Percentiles rank a stretch among this genome's conserved stretches.
Conservation (phyloP, 92 coral and sea anemone genomes). For the Siderastrea siderea region DNA sequence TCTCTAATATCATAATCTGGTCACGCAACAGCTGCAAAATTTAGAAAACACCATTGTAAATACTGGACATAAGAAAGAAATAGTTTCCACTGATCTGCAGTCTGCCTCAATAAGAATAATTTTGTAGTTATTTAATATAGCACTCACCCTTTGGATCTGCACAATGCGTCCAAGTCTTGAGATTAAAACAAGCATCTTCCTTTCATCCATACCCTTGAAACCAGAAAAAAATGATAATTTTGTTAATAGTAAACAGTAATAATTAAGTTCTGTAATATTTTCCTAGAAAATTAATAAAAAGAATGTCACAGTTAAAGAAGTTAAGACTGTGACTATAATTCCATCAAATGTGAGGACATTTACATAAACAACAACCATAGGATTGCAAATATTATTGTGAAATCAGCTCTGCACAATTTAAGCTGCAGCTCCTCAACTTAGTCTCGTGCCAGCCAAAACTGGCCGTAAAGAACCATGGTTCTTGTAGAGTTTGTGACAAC, state of each 20-base stretch:
- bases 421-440: too few species aligned
- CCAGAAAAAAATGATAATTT: background rate
- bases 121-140: too few species aligned
- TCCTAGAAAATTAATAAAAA: too few species aligned
- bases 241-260: background rate
- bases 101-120: background rate
- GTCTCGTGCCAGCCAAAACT: too few species aligned
- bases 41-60: background rate
- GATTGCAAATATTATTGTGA: too few species aligned
- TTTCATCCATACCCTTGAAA: constrained; percentile 82
- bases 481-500: too few species aligned
- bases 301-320: background rate
- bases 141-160: constrained; percentile 83
- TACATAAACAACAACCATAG: too few species aligned
- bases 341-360: too few species aligned
- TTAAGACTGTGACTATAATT: too few species aligned
- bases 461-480: too few species aligned
- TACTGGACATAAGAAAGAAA: too few species aligned
- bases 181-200: constrained; percentile 85
- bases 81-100: background rate
- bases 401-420: too few species aligned
- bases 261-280: background rate
- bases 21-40: constrained; percentile 83
- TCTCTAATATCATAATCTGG: constrained; percentile 92
- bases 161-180: constrained; percentile 92